These are phyloP conservation scores for Choristoneura fumiferana DNA, from an alignment of 1,140 invertebrate genomes.

Conservation along the genomic window DNA sequence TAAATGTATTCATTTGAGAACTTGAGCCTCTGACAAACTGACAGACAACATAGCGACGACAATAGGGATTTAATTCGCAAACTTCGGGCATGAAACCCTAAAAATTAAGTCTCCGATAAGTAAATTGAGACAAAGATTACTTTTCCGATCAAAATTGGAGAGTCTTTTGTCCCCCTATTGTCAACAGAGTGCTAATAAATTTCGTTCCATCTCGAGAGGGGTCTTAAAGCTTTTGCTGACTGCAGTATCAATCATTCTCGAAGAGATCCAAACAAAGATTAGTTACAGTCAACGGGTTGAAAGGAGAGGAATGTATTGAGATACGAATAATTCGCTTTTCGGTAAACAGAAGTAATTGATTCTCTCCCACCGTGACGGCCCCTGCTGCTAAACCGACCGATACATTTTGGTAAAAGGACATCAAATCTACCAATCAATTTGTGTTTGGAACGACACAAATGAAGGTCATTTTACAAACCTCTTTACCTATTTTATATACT, in stretches of 20 bases:
- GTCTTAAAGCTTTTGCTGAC: conserved; percentile 39
- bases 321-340: conserved; percentile 38
- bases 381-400: conserved; percentile 1
- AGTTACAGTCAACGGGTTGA: conserved; percentile 45
- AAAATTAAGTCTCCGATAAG: conserved; percentile 36
- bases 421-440: conserved; percentile 1
- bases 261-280: conserved; percentile 48
- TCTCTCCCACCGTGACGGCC: neutral
- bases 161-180: conserved; percentile 46
- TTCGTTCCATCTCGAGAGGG: conserved; percentile 43
- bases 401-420: neutral
- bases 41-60: neutral
- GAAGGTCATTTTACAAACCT: neutral
- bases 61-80: conserved; percentile 5
- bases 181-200: conserved; percentile 53
- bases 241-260: conserved; percentile 52
- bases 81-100: neutral
- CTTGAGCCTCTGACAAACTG: neutral
- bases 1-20: neutral
- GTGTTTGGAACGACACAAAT: neutral
- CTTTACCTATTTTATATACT: neutral
- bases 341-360: conserved; percentile 37
- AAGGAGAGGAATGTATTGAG: conserved; percentile 38
- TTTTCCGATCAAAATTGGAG: conserved; percentile 40
- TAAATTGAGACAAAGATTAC: conserved; percentile 51